Evolutionary conservation across 2,888 invertebrate species (phyloP), one percentile per base, ranked within the genome.

Genomic region (Drosophila antonietae): DNA sequence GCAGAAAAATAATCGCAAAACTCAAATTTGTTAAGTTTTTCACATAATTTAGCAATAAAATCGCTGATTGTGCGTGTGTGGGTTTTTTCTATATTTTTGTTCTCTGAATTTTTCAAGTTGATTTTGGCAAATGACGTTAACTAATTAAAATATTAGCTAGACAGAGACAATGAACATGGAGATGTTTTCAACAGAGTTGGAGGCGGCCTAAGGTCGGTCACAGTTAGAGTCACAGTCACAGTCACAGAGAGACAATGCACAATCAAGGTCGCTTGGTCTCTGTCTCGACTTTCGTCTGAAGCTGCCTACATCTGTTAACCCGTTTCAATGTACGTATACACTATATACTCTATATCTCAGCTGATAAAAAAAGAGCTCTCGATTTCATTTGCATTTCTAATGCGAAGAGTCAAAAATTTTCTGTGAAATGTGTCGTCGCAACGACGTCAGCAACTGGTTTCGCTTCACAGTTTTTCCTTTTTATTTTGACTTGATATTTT

Each of bases 331-430:
- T 31, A 3, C n/a, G 6, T 49, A 12, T 33, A 7, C n/a, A 12
- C 28, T 28, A 18, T 51, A 51, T 20, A 51, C 18, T 18, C 18
- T 35, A 35, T 51, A 20, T 14, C 35, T 35, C 23, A 15, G 23
- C 15, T 46, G 23, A 28, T 7, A 46, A 20, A 20, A 46, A 23
- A 46, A 46, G 47, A 49, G 62, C 90, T 90, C 81, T 89, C 88
- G 74, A 68, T 90, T 90, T 90, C 83, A 79, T 90, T 90, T 87
- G 72, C 80, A 83, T 83, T 87, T 87, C 75, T 80, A 73, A 73
- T 74, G 65, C 60, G 59, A 62, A 37, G 49, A 57, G 37, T 44
- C 58, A 68, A 72, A 70, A 75, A 78, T 72, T 88, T 73, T 81
- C 72, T 83, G 52, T 63, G 66, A 73, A 81, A 53, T 76, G 67